Percentiles rank a stretch among this genome's conserved stretches.
phyloP scores from a whole-genome alignment of 2,113 vertebrate genomes.

The Burhinus oedicnemus region DNA sequence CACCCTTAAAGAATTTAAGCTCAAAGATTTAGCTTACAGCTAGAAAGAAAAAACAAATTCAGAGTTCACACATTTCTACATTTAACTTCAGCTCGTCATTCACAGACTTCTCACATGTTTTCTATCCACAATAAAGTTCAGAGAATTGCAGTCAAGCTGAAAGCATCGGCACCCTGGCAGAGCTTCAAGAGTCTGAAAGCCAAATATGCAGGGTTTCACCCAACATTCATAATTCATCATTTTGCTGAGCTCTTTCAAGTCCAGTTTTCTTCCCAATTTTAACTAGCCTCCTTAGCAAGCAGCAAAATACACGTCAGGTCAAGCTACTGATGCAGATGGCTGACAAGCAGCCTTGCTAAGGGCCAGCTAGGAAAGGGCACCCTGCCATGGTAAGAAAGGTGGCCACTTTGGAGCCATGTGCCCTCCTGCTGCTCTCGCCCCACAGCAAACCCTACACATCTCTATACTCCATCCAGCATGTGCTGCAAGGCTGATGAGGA shows the following conservation, averaged over 20 bases:
- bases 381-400: neutral
- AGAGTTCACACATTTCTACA: neutral
- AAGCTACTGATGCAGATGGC: neutral
- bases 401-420: fast-evolving
- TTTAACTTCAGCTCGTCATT: neutral
- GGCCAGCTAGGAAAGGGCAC: fast-evolving
- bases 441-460: neutral
- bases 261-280: neutral
- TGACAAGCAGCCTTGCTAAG: neutral
- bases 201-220: neutral
- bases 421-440: fast-evolving
- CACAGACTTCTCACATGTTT: neutral
- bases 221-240: neutral
- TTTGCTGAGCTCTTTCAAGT: neutral
- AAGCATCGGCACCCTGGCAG: neutral
- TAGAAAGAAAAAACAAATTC: constrained; percentile 9
- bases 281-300: neutral
- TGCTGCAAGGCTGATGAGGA: neutral
- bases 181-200: neutral
- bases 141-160: neutral
- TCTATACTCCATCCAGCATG: fast-evolving
- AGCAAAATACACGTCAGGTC: neutral
- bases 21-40: constrained; percentile 24
- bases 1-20: constrained; percentile 7
- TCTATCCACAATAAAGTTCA: neutral